Evolutionary conservation across 2,797 vertebrate species (phyloP).

Genomic region (Dicrostonyx torquatus): DNA sequence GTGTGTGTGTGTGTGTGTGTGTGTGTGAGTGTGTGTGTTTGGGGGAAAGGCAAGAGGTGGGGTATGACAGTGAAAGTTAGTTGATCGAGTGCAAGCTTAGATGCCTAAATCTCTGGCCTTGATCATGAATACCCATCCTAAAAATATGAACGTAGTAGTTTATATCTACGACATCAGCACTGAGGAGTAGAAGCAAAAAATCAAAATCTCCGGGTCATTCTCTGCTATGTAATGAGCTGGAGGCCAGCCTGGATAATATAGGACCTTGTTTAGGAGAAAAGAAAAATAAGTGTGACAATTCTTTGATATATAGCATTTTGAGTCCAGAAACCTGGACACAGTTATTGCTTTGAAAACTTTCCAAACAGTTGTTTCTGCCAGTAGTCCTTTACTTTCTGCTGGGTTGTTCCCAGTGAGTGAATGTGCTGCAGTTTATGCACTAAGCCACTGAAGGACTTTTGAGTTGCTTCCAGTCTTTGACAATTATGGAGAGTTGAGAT

Average conservation of each 20-base stretch:
- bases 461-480: neutral
- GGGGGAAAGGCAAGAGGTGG: no score
- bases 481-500: neutral
- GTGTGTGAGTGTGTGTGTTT: no score
- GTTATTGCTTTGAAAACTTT: neutral
- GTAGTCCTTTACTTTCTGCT: neutral
- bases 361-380: neutral
- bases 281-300: neutral
- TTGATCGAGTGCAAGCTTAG: neutral
- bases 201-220: neutral
- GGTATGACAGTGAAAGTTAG: neutral
- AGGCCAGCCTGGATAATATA: neutral
- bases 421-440: neutral
- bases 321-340: neutral
- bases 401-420: neutral
- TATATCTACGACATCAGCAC: neutral
- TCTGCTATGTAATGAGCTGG: neutral
- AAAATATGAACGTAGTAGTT: neutral
- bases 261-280: neutral
- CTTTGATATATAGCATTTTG: neutral
- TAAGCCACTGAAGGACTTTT: neutral
- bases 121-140: neutral
- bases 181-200: neutral
- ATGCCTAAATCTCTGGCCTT: neutral
- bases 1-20: neutral